Evolutionary conservation across 2,797 vertebrate species (phyloP), one percentile per base, ranked within the genome.

Genomic region (Melanotaenia nigrans): DNA sequence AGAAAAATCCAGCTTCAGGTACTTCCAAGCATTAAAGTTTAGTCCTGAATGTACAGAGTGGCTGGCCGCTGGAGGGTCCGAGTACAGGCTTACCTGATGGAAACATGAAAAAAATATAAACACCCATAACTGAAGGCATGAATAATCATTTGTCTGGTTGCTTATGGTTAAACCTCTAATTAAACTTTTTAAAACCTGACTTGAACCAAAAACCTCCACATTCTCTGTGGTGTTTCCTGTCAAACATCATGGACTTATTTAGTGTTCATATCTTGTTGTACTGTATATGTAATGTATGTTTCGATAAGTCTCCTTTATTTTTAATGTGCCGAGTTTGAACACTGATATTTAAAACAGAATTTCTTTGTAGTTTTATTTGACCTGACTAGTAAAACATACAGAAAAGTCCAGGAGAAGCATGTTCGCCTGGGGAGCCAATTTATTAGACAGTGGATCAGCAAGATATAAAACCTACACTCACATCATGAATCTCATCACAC

Each of bases 41-140:
- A 80, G 74, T 70, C 93, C 93, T 11, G 84, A 35, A 12, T 88
- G 65, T n/a, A 93, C 3, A 28, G 76, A 73, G 72, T 78, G 92
- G 71, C 88, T 91, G 5, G 96, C 92, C 81, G 71, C 92, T 0
- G 95, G 95, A 0, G 89, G 92, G 56, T 97, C 96, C 0, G 95
- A 93, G 70, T 95, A 94, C 25, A 99, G 86, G 81, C 87, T 94
- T n/a, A 99, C 96, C 98, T 99, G 84, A 60, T 7, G 45, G 45
- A 38, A 72, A 61, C 25, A 10, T 20, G 5, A 45, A 12, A 18
- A 30, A 66, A 30, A 8, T 58, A 71, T 14, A 47, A 0, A 11
- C 0, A 36, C 14, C 13, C 3, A 4, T 28, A 4, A 36, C 1
- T 45, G 14, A 57, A 55, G 13, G 47, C 30, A 51, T 18, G 9